Conservation (phyloP, 2,113 vertebrate genomes). For the Phoenicopterus ruber region DNA sequence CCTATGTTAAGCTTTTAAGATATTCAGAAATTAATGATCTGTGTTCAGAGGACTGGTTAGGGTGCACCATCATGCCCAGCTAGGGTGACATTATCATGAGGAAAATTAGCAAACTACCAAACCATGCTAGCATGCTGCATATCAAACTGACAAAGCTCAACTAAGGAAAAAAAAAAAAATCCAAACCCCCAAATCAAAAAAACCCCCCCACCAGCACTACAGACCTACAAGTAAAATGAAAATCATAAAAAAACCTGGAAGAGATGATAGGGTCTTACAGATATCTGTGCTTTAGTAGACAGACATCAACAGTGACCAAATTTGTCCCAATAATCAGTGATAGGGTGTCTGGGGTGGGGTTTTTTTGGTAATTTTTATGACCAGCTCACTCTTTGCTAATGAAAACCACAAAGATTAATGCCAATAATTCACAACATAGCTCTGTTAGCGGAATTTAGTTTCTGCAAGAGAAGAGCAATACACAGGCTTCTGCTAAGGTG, state of each 20-base stretch:
- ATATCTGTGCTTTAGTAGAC: background rate
- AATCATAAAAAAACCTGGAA: background rate
- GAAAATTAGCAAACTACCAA: background rate
- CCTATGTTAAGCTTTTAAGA: background rate
- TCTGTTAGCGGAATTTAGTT: slow-evolving; percentile 58
- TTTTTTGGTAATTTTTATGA: background rate
- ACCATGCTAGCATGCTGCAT: slow-evolving; percentile 23
- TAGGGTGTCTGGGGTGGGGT: background rate
- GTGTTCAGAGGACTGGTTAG: background rate
- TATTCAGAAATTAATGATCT: background rate
- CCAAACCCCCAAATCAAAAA: background rate
- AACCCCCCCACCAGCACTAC: background rate
- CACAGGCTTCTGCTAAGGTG: slow-evolving; percentile 71
- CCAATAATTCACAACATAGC: background rate
- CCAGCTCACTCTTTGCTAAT: background rate
- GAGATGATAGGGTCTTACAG: background rate
- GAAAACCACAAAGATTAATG: background rate
- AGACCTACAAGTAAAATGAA: background rate
- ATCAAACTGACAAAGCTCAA: background rate
- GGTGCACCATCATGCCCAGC: background rate
- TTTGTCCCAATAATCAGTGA: background rate
- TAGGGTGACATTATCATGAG: background rate
- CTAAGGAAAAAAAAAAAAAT: background rate
- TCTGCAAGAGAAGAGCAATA: background rate
- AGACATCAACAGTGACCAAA: background rate